Evolutionary conservation across 2,888 invertebrate species (phyloP).

Genomic region (Furcula furcula): DNA sequence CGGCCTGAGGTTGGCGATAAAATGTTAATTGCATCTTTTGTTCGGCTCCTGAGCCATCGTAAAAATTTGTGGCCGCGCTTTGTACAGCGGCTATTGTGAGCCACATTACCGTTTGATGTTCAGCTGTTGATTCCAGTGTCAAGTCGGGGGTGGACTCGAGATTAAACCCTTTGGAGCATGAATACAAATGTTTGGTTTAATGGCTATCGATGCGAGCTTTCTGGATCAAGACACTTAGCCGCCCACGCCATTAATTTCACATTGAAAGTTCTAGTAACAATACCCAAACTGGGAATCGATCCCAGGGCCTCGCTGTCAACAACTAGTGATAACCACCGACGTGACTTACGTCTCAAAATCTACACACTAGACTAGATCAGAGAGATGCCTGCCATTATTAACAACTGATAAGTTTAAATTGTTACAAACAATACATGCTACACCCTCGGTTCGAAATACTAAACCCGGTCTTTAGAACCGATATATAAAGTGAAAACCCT

Average conservation of each 20-base stretch:
- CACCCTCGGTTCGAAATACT: no score
- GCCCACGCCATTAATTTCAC: not conserved
- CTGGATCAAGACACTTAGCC: not conserved
- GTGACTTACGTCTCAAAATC: no score
- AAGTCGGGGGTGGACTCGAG: not conserved
- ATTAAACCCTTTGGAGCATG: not conserved
- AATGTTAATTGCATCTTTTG: conserved; percentile 4
- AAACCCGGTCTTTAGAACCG: no score
- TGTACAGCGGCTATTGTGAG: conserved; percentile 1
- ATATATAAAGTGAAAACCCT: no score
- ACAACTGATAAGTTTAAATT: no score
- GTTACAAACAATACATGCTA: no score
- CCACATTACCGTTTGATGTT: conserved; percentile 1
- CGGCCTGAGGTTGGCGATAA: conserved; percentile 2
- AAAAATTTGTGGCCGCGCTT: conserved; percentile 1
- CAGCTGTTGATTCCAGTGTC: conserved; percentile 1
- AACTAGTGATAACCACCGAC: no score
- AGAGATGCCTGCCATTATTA: no score
- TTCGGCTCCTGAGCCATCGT: conserved; percentile 1
- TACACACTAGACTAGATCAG: no score
- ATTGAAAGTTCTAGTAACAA: no score
- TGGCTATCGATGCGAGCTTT: not conserved
- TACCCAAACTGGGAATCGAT: no score
- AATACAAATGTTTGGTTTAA: conserved; percentile 1
- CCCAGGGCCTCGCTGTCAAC: no score